A percentile compares a stretch with the other conserved stretches of the same genome.
Evolutionary conservation across 2,113 vertebrate genomes (phyloP).

Genomic region (Formicarius rufipectus): DNA sequence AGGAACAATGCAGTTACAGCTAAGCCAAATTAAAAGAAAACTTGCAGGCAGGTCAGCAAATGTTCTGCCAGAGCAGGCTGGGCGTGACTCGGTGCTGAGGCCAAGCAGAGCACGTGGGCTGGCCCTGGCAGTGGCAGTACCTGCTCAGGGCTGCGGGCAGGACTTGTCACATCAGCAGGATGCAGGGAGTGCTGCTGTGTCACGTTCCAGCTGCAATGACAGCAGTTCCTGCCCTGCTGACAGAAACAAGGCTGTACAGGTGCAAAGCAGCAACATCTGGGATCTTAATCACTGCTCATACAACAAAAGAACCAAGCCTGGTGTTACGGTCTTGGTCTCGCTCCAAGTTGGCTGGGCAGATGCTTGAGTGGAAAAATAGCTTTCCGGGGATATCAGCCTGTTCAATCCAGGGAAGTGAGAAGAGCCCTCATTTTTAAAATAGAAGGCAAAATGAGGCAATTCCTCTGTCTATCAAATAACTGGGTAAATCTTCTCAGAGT

Average conservation of each 20-base stretch:
- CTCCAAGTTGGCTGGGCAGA: neutral
- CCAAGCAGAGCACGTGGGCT: neutral
- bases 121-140: neutral
- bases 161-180: neutral
- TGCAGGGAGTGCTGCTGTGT: neutral
- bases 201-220: neutral
- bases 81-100: neutral
- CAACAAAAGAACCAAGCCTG: neutral
- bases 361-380: conserved; percentile 8
- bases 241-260: neutral
- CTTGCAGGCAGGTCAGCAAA: neutral
- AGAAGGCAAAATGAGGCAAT: neutral
- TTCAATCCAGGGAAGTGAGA: neutral
- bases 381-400: conserved; percentile 14
- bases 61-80: neutral
- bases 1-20: neutral
- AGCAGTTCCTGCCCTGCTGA: neutral
- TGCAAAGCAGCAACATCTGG: neutral
- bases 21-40: neutral
- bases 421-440: neutral
- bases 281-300: neutral
- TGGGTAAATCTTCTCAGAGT: neutral
- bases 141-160: neutral
- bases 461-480: neutral
- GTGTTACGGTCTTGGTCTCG: rapidly evolving